Evolutionary conservation across 2,797 vertebrate genomes (phyloP), one percentile per base, ranked within the genome.

Genomic region (Chaenodraco wilsoni): DNA sequence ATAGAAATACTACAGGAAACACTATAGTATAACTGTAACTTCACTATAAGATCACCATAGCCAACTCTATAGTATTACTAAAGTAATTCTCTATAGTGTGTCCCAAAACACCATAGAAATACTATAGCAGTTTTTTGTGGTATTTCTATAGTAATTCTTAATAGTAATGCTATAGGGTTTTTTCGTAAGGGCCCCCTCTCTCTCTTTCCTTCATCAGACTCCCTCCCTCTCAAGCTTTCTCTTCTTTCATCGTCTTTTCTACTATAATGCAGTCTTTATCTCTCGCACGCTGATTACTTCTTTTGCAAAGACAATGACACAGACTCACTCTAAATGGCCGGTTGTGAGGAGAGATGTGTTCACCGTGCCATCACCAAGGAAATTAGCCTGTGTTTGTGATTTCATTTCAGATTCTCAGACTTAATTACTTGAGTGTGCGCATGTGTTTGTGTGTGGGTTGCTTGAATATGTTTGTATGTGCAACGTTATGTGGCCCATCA

Each of bases 371-470:
- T 76, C 52, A 50, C 65, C 54, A 54, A 72, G 83, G 77, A 87
- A 88, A 91, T 89, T 74, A 88, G 75, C 65, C 33, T 44, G 46
- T 68, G 79, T 83, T 87, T 85, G 76, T 87, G 92, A 91, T 92
- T 93, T 88, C 51, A 90, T 89, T 87, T 89, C 72, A 88, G 81
- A 89, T 91, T 89, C 82, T 74, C 73, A 23, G 52, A 68, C 82
- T 65, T 87, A 86, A 90, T 90, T 87, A 79, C 66, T 74, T 33
- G 44, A 43, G 58, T 23, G 40, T 50, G 27, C 56, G 31, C 54
- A 51, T 40, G 51, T 59, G 54, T 27, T 27, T 27, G 27, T 17
- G 45, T 51, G 41, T 48, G 31, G 41, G 21, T 19, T 59, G 59
- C 51, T 62, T 78, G 61, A 27, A 16, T 17, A 19, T 48, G 63